A percentile compares a stretch with the other conserved stretches of the same genome.
Conservation (phyloP, 2,888 invertebrate species). For the Aleiodes leptofemur region DNA sequence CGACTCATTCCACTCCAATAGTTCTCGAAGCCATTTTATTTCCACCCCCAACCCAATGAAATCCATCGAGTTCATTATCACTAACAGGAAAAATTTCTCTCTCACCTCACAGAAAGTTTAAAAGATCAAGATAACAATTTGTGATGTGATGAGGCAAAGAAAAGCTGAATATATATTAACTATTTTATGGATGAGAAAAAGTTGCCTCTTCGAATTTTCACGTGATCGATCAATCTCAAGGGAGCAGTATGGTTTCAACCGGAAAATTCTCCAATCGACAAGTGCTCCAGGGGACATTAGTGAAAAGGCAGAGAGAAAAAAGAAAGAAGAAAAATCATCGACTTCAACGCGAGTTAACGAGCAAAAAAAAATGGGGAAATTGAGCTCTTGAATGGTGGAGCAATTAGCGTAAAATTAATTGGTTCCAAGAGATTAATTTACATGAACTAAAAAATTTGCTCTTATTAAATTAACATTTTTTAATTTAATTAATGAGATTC, state of each 20-base stretch:
- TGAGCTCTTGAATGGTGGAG: constrained; percentile 1
- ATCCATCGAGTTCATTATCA: too few relatives aligned
- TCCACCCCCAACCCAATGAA: too few relatives aligned
- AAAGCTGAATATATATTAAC: too few relatives aligned
- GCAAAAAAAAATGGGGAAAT: neutral
- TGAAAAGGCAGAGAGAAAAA: constrained; percentile 3
- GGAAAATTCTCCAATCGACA: constrained; percentile 13
- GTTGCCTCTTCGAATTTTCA: neutral
- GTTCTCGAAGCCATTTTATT: too few relatives aligned
- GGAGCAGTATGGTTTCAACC: neutral
- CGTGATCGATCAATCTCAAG: neutral
- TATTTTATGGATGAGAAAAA: too few relatives aligned
- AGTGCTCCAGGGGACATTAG: neutral
- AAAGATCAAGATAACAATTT: too few relatives aligned
- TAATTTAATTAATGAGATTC: constrained; percentile 11
- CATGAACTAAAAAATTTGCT: neutral
- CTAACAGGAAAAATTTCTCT: too few relatives aligned
- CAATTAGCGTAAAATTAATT: constrained; percentile 33
- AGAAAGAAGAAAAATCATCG: constrained; percentile 6
- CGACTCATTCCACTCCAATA: too few relatives aligned
- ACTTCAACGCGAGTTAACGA: neutral
- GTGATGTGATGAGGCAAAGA: too few relatives aligned
- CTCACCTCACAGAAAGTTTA: too few relatives aligned
- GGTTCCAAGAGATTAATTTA: constrained; percentile 6
- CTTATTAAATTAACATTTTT: constrained; percentile 11